Percentiles rank a stretch among this genome's conserved stretches.
Evolutionary conservation across 2,888 invertebrate genomes (phyloP).

Genomic region (Drosophila heteroneura): DNA sequence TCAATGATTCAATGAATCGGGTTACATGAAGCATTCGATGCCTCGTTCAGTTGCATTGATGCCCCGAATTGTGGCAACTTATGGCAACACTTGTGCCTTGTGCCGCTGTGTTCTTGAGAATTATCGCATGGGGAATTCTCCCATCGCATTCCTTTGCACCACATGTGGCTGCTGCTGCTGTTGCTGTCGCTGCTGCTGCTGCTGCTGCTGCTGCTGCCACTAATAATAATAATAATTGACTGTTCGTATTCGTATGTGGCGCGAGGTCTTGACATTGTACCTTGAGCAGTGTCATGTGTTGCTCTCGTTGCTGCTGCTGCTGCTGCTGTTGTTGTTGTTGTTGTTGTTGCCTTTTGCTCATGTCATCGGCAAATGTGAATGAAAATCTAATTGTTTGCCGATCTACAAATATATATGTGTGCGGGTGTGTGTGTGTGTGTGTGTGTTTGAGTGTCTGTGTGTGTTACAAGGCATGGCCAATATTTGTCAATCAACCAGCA

Average conservation of each 20-base stretch:
- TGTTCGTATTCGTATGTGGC: constrained; percentile 55
- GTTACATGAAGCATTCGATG: constrained; percentile 11
- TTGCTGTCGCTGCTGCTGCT: not conserved
- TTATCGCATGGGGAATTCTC: constrained; percentile 42
- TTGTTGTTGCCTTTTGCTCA: constrained; percentile 29
- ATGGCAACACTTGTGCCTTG: not conserved
- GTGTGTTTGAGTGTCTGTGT: not conserved
- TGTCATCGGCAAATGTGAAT: constrained; percentile 63
- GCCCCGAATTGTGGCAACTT: constrained; percentile 15
- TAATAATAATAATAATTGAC: not conserved
- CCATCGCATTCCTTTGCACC: constrained; percentile 34
- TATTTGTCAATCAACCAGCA: constrained; percentile 25
- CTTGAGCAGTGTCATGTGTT: constrained; percentile 73
- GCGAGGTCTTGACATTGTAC: constrained; percentile 80
- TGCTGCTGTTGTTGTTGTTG: not conserved
- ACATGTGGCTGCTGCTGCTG: not conserved
- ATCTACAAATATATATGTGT: constrained; percentile 5
- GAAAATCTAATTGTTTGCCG: constrained; percentile 60
- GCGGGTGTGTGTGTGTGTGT: constrained; percentile 1
- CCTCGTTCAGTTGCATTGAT: constrained; percentile 4
- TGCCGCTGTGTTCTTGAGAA: constrained; percentile 20
- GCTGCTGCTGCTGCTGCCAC: not conserved
- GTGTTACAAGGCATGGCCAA: constrained; percentile 59
- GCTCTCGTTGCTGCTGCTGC: constrained; percentile 14
- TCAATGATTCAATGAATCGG: constrained; percentile 17